phyloP scores from a whole-genome alignment of 2,113 vertebrate genomes.

The Sinocyclocheilus grahami region DNA sequence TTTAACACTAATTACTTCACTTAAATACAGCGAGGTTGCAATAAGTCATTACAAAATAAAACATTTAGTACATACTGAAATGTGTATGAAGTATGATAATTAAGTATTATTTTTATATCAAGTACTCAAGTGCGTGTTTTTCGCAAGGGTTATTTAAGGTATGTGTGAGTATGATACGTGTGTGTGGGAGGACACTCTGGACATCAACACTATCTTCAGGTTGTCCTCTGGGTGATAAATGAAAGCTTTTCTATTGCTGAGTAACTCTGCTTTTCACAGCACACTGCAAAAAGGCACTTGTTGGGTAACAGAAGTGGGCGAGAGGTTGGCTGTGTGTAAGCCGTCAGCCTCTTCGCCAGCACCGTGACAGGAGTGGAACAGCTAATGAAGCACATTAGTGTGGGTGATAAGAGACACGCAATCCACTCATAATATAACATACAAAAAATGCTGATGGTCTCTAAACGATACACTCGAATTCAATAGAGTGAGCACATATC shows the following conservation, averaged over 20 bases:
- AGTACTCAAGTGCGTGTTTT: neutral
- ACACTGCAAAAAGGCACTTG: neutral
- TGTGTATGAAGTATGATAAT: neutral
- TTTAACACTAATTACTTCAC: neutral
- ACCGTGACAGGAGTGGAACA: neutral
- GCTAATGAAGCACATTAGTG: conserved; percentile 6
- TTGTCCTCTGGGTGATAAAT: conserved; percentile 7
- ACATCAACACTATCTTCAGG: neutral
- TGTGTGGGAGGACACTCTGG: conserved; percentile 4
- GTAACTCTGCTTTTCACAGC: conserved; percentile 11
- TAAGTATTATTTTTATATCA: neutral
- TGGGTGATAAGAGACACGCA: conserved; percentile 17
- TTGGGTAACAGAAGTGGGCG: conserved; percentile 19
- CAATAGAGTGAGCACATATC: neutral
- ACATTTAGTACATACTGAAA: neutral
- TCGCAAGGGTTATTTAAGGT: neutral
- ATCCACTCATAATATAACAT: neutral
- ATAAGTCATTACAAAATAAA: neutral
- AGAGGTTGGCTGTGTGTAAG: neutral
- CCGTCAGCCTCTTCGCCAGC: neutral
- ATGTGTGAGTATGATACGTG: neutral
- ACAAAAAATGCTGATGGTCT: conserved; percentile 10
- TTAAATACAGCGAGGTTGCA: neutral
- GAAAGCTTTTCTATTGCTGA: neutral
- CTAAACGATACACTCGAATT: neutral